Base-by-base conservation (phyloP, 2,797 vertebrate species). In the Anguilla pacifica region DNA sequence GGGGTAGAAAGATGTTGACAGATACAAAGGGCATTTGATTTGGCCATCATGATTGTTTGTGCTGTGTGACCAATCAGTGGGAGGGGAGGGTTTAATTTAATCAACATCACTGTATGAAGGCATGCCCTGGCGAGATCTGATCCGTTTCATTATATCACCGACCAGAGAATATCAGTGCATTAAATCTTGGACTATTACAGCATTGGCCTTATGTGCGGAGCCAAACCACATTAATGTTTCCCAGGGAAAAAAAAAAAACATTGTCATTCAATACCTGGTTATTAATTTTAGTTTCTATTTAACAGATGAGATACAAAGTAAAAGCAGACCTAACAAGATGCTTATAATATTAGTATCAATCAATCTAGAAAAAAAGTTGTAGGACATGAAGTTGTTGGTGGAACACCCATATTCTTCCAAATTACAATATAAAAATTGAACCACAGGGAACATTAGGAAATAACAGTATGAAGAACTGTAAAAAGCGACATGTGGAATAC, bases 11-110 rank as follows among this genome's bases (percentile, higher is more conserved):
- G 77, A 7, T 25, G 43, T 81, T 81, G 39, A 81, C 19, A n/a
- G 77, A 81, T 49, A 81, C 77, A 81, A 49, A 81, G 77, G 77
- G 19, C 77, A 51, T 81, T 81, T 81, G 19, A 81, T 49, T 7
- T 49, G 17, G 39, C 0, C 39, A 39, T 39, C 39, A 39, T 39
- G 39, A 39, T 39, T 39, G 39, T 51, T n/a, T 81, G 22, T 6
- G n/a, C 43, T 77, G 39, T 2, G 31, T 49, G 77, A 49, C 39
- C 77, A 49, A 51, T 81, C 43, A 81, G 43, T 19, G 39, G 15
- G 74, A 11, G 74, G 77, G 39, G 77, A 11, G 46, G 77, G 43
- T 51, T 81, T 49, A 81, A 81, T 49, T 81, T n/a, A 81, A 46
- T 81, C 43, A 81, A 25, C 77, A 7, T 49, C 77, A 49, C 49